Percentiles rank a stretch among this genome's conserved stretches.
Conservation (phyloP, 2,113 vertebrate genomes). For the Macaca nemestrina region DNA sequence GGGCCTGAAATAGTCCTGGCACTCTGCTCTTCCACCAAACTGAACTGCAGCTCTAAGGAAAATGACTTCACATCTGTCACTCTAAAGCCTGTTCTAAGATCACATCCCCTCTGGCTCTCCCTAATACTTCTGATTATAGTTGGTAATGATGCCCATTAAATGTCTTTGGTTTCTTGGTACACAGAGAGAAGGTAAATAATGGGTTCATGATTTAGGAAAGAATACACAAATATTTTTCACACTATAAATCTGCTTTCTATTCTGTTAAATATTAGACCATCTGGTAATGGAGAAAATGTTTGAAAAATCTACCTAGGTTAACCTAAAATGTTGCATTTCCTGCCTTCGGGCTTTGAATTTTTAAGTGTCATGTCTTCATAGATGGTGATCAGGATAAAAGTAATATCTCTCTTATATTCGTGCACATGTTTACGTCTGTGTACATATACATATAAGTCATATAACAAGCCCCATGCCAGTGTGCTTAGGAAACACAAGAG, state of each 20-base stretch:
- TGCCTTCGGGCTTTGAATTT: slow-evolving; percentile 35
- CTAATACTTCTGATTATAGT: not conserved
- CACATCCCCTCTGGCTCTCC: not conserved
- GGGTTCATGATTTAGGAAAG: slow-evolving; percentile 23
- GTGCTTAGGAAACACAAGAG: not conserved
- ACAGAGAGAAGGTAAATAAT: not conserved
- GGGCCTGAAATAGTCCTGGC: not conserved
- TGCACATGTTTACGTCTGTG: not conserved
- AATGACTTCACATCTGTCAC: not conserved
- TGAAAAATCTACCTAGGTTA: slow-evolving; percentile 25
- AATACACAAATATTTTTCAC: slow-evolving; percentile 8
- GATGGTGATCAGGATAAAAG: not conserved
- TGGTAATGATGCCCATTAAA: not conserved
- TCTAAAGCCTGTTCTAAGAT: not conserved
- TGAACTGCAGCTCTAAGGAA: not conserved
- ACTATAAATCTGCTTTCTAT: slow-evolving; percentile 26
- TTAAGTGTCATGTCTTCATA: slow-evolving; percentile 5
- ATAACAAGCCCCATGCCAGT: not conserved
- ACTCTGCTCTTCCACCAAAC: not conserved
- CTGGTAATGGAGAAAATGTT: not conserved
- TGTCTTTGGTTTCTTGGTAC: not conserved
- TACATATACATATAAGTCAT: not conserved
- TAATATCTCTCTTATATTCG: not conserved
- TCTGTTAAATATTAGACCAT: not conserved
- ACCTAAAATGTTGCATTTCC: not conserved